A percentile compares a stretch with the other conserved stretches of the same genome.
These are phyloP conservation scores for Tenthredo livida DNA, from an alignment of 2,888 invertebrate genomes.

Conservation along the genomic window DNA sequence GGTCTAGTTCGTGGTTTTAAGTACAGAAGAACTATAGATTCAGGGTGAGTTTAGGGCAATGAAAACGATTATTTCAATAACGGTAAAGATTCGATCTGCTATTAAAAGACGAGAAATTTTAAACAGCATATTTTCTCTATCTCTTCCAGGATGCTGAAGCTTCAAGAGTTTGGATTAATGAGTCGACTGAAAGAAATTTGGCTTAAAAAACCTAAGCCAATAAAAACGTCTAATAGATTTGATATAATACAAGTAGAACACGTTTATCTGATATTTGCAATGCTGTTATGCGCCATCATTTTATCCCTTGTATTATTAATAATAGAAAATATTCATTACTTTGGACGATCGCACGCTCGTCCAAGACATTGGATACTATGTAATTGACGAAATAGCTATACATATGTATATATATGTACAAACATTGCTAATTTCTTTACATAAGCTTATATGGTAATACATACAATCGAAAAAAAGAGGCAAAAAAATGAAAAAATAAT, in stretches of 20 bases:
- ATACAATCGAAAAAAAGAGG: too few species aligned
- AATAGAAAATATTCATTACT: background rate
- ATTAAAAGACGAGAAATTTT: background rate
- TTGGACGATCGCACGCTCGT: background rate
- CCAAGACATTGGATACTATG: background rate
- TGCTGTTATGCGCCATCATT: background rate
- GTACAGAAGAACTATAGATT: conserved; percentile 62
- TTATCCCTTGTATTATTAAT: background rate
- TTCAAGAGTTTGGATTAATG: conserved; percentile 60
- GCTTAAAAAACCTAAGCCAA: background rate
- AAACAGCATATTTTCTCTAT: background rate
- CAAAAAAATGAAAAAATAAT: too few species aligned
- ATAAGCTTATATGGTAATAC: too few species aligned
- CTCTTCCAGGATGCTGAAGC: conserved; percentile 60
- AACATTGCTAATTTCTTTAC: background rate
- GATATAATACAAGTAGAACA: background rate
- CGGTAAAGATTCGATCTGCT: background rate
- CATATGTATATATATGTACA: background rate
- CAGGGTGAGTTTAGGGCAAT: conserved; percentile 59
- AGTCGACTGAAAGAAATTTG: conserved; percentile 34
- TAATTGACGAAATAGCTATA: background rate
- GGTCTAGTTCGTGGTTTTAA: conserved; percentile 61
- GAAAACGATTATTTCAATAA: background rate
- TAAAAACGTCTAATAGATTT: background rate
- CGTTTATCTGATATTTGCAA: background rate